These are phyloP conservation scores for Pristionchus entomophagus DNA, from an alignment of 2,888 invertebrate species.

Conservation along the genomic window DNA sequence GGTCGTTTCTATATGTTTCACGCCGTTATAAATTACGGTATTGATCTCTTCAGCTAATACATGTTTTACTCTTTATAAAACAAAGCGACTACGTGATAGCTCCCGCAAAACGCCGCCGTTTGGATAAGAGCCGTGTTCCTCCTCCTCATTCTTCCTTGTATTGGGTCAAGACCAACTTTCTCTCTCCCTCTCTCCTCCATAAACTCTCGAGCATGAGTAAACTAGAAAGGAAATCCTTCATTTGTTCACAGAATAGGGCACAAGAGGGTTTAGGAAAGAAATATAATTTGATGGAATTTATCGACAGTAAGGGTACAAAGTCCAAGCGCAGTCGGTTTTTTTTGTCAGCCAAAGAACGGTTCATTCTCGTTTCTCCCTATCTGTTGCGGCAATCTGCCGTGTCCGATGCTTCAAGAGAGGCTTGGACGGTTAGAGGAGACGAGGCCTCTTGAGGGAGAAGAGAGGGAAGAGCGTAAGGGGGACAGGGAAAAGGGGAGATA, in stretches of 20 bases:
- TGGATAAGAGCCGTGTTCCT: not conserved
- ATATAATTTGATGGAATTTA: too few relatives aligned
- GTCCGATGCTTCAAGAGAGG: too few relatives aligned
- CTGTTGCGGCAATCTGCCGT: too few relatives aligned
- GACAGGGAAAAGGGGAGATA: not conserved
- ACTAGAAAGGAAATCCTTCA: not conserved
- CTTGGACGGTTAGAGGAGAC: not conserved
- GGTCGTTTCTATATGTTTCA: too few relatives aligned
- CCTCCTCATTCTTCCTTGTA: too few relatives aligned
- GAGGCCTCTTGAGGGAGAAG: not conserved
- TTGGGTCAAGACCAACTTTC: constrained; percentile 29
- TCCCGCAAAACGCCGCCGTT: not conserved
- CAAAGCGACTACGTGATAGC: not conserved
- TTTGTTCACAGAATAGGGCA: not conserved
- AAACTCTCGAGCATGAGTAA: not conserved
- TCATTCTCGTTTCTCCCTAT: too few relatives aligned
- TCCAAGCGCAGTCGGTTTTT: too few relatives aligned
- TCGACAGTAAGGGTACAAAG: too few relatives aligned
- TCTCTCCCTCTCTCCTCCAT: not conserved
- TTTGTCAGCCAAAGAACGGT: too few relatives aligned
- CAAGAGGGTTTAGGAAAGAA: not conserved
- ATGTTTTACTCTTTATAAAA: too few relatives aligned
- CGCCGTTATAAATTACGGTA: too few relatives aligned
- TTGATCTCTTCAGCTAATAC: too few relatives aligned
- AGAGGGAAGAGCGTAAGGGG: not conserved